A percentile compares a stretch with the other conserved stretches of the same genome.
Conservation (phyloP, 2,888 invertebrate species). For the Hirtodrosophila duncani region DNA sequence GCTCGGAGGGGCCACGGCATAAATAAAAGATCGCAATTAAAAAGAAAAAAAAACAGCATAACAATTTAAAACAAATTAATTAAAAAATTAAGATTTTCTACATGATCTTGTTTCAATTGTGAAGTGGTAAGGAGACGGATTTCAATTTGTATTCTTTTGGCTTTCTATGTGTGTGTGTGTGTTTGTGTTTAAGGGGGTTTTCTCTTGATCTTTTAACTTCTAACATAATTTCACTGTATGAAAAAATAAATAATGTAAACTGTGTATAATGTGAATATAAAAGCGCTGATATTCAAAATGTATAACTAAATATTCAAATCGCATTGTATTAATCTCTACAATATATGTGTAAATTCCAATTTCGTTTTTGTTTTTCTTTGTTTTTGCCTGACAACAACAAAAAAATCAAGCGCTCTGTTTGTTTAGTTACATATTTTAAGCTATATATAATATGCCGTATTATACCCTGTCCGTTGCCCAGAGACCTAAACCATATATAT, state of each 20-base stretch:
- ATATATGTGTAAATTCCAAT: conserved; percentile 51
- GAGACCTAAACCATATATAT: conserved; percentile 12
- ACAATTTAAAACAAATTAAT: conserved; percentile 71
- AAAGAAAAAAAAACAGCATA: conserved; percentile 56
- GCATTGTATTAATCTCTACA: conserved; percentile 55
- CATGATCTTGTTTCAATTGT: conserved; percentile 37
- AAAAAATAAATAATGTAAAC: too few relatives aligned
- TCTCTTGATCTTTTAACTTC: conserved; percentile 17
- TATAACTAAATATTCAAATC: conserved; percentile 46
- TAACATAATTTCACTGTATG: conserved; percentile 23
- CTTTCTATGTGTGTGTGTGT: too few relatives aligned
- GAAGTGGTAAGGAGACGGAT: conserved; percentile 2
- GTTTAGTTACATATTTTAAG: conserved; percentile 61
- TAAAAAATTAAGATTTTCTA: conserved; percentile 59
- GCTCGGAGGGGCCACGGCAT: too few relatives aligned
- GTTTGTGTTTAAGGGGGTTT: conserved; percentile 29
- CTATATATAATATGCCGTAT: conserved; percentile 28
- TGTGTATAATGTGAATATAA: neutral
- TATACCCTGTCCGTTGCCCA: conserved; percentile 31
- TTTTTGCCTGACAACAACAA: conserved; percentile 31
- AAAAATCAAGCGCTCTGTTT: too few relatives aligned
- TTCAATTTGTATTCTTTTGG: conserved; percentile 15
- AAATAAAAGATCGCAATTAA: too few relatives aligned
- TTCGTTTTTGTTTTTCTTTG: conserved; percentile 18
- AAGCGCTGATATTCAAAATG: conserved; percentile 31